Base-by-base conservation (phyloP, 2,797 vertebrate species). In the Cirrhinus molitorella region DNA sequence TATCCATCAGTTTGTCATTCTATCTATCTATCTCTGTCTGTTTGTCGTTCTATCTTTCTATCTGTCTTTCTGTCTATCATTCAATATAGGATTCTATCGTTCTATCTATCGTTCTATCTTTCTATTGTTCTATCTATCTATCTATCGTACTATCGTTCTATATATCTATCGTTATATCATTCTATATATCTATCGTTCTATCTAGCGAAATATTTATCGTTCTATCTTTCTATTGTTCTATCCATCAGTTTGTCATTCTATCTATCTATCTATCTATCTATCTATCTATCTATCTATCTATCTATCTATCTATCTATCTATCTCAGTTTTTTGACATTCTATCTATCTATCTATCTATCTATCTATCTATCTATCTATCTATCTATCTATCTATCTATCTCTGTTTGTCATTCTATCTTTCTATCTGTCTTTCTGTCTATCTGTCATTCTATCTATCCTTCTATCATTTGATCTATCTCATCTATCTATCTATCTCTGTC, bases 91-190 rank as follows among this genome's bases (percentile, higher is more conserved):
- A n/a, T 55, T 63, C 3, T 5, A 1, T 16, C 25, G 16, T 11
- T 55, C 21, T 55, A 10, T 55, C 40, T 43, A 2, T 43, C 40
- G 7, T 0, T 21, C 53, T n/a, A 1, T 55, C 55, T 13, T 0
- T 59, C 55, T 6, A 2, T 57, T 19, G 1, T 0, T 53, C 51
- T 9, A 0, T 51, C 16, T 1, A 0, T 51, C 49, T 19, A 0
- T 51, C 5, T 1, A 0, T 53, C 2, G n/a, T n/a, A n/a, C n/a
- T n/a, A n/a, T n/a, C n/a, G n/a, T n/a, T n/a, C n/a, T n/a, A n/a
- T n/a, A n/a, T 9, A 0, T 55, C 53, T n/a, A 0, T 55, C 53
- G 1, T 0, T 55, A 19, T 4, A 0, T 55, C 21, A 0, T 0
- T 57, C 10, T 23, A 6, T 63, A 14, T 4, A 6, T 59, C 25